A percentile compares a stretch with the other conserved stretches of the same genome.
phyloP scores from a whole-genome alignment of 2,888 invertebrate genomes.

The Leptinotarsa juncta region DNA sequence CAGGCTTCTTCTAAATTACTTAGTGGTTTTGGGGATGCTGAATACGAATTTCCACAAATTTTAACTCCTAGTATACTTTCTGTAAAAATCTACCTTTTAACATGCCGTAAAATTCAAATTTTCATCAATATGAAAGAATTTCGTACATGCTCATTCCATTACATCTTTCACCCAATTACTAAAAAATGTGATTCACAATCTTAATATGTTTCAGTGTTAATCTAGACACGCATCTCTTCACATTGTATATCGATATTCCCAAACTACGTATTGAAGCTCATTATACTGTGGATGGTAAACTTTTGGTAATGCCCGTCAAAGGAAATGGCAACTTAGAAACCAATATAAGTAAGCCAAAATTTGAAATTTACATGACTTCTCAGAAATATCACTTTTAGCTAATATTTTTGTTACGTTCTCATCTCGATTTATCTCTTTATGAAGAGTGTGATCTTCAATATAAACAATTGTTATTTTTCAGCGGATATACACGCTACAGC shows the following conservation, averaged over 20 bases:
- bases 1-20: too few relatives aligned
- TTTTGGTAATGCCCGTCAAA: conserved; percentile 68
- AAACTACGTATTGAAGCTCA: conserved; percentile 67
- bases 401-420: too few relatives aligned
- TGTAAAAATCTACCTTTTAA: too few relatives aligned
- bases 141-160: too few relatives aligned
- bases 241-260: conserved; percentile 67
- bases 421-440: neutral
- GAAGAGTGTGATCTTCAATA: neutral
- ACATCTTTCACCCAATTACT: too few relatives aligned
- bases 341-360: conserved; percentile 67
- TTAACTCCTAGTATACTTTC: too few relatives aligned
- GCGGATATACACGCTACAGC: conserved; percentile 57
- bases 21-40: too few relatives aligned
- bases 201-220: conserved; percentile 57
- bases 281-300: conserved; percentile 69
- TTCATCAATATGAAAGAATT: too few relatives aligned
- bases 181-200: conserved; percentile 19
- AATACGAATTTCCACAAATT: too few relatives aligned
- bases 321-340: conserved; percentile 69
- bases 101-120: too few relatives aligned
- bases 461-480: conserved; percentile 36
- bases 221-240: conserved; percentile 60
- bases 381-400: too few relatives aligned
- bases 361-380: neutral